A percentile compares a stretch with the other conserved stretches of the same genome.
These are phyloP conservation scores for Pterostichus madidus DNA, from an alignment of 2,888 invertebrate species.

Conservation along the genomic window DNA sequence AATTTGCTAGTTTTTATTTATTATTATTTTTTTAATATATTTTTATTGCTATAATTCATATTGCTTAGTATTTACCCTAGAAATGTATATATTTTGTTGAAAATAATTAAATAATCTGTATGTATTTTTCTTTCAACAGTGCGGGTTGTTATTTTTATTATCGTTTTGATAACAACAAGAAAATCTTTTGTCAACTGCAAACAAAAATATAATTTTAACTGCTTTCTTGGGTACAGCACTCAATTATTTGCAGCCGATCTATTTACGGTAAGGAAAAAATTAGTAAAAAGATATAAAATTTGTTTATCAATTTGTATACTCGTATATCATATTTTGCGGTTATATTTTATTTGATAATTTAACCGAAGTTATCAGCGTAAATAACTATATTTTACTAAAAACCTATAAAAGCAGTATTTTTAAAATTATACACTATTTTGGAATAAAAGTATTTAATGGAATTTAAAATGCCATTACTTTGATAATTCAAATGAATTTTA, in stretches of 20 bases:
- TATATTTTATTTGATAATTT: neutral
- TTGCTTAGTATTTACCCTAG: too few relatives aligned
- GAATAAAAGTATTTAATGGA: too few relatives aligned
- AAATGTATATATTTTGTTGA: too few relatives aligned
- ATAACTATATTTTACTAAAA: too few relatives aligned
- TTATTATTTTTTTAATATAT: too few relatives aligned
- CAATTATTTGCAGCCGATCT: neutral
- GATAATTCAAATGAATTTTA: too few relatives aligned
- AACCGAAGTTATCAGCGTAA: too few relatives aligned
- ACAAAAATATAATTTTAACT: neutral
- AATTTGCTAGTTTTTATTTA: too few relatives aligned
- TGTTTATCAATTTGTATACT: neutral
- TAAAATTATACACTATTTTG: too few relatives aligned
- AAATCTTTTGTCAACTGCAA: neutral
- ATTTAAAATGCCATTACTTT: too few relatives aligned
- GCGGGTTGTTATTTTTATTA: neutral
- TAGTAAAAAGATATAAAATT: neutral
- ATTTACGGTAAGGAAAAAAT: conserved; percentile 2
- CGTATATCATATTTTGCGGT: neutral
- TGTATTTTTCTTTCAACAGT: conserved; percentile 14
- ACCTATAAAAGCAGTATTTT: too few relatives aligned
- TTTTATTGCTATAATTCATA: too few relatives aligned
- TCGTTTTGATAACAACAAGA: neutral
- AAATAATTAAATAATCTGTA: neutral
- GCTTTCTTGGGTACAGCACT: neutral